Evolutionary conservation across 2,113 vertebrate species (phyloP), one percentile per base, ranked within the genome.

Genomic region (Leptocoma aspasia): DNA sequence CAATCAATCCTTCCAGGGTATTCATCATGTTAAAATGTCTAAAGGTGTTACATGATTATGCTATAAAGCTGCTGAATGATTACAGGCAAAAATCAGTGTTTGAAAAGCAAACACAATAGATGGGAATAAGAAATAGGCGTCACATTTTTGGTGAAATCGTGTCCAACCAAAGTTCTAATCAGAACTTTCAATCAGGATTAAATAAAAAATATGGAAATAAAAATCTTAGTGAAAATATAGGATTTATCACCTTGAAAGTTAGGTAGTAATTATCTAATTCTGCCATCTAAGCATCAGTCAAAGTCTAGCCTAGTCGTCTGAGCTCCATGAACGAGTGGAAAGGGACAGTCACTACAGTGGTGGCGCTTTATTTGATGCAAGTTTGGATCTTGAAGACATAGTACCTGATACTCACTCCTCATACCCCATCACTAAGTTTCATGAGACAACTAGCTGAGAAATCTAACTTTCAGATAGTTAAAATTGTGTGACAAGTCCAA

Each of bases 21-120:
- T 94, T 95, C 89, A 95, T 89, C 65, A 90, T 33, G 50, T 96
- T 92, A 80, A 96, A 97, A 82, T 89, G 27, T 90, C 72, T 85
- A 45, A 88, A 88, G 66, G 50, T 93, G 54, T 96, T 96, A 92
- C 54, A 71, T 44, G 69, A 97, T 88, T 95, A 71, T 82, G 33
- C 75, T 28, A 5, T 66, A 81, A 93, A 88, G 41, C 27, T 30
- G 86, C 77, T 94, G 86, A 89, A 76, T 92, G 44, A 75, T 92
- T 59, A 75, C 76, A 93, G 82, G 39, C 61, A 96, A 90, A 97
- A 96, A 91, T 94, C 86, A 78, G 31, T 39, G 91, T 95, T 96
- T 94, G 86, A 97, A 96, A 95, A 92, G 65, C 56, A 97, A 97
- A 92, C 89, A 75, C 70, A 96, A 91, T 94, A 94, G 76, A 96